Percentiles rank a stretch among this genome's conserved stretches.
Evolutionary conservation across 2,888 invertebrate species (phyloP).

Genomic region (Dinocampus coccinellae): DNA sequence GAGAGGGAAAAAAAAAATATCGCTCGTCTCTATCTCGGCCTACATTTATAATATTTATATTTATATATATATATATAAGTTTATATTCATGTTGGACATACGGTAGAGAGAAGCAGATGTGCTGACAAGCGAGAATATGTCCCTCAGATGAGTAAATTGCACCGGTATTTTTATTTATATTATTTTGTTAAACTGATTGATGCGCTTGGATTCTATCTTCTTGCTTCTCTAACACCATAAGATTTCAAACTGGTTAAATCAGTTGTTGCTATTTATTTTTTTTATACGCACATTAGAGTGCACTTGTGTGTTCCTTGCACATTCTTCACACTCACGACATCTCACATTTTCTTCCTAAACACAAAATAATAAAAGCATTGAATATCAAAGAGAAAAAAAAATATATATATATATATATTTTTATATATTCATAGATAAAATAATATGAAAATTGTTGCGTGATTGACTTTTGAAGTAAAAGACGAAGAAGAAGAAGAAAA

Average conservation of each 20-base stretch:
- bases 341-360: background rate
- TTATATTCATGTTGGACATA: background rate
- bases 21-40: constrained; percentile 5
- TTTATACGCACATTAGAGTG: constrained; percentile 56
- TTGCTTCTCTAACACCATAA: constrained; percentile 64
- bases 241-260: too few relatives aligned
- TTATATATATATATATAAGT: background rate
- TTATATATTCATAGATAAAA: too few relatives aligned
- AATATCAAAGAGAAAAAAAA: background rate
- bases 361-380: background rate
- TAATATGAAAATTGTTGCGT: background rate
- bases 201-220: constrained; percentile 60
- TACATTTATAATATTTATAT: background rate
- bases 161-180: constrained; percentile 40
- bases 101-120: constrained; percentile 57
- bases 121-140: constrained; percentile 64
- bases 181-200: constrained; percentile 56
- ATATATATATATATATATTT: too few relatives aligned
- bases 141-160: constrained; percentile 56
- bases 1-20: too few relatives aligned
- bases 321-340: background rate
- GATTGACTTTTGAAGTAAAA: background rate
- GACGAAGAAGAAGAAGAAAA: too few relatives aligned
- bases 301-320: constrained; percentile 39
- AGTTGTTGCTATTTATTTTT: constrained; percentile 38